Evolutionary conservation across 1,140 invertebrate genomes (phyloP).

Genomic region (Drosophila rufa): DNA sequence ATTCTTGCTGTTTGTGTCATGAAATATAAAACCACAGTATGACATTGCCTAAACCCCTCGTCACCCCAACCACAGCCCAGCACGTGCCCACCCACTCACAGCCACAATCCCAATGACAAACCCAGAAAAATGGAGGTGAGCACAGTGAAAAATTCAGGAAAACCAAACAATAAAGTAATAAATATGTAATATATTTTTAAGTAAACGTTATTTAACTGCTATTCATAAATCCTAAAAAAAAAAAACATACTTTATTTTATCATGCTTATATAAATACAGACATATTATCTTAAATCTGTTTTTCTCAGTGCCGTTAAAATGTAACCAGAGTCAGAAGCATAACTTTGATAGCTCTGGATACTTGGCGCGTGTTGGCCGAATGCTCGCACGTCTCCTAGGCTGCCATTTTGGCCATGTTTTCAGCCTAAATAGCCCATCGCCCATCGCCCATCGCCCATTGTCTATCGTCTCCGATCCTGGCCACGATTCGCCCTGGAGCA

Average conservation of each 20-base stretch:
- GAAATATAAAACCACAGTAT: constrained; percentile 72
- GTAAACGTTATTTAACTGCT: too few species aligned
- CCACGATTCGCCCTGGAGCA: constrained; percentile 14
- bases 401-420: constrained; percentile 26
- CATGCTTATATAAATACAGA: too few species aligned
- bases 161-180: too few species aligned
- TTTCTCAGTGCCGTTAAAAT: constrained; percentile 14
- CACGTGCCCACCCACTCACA: constrained; percentile 40
- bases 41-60: constrained; percentile 44
- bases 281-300: too few species aligned
- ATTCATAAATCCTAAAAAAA: too few species aligned
- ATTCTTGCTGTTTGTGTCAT: constrained; percentile 51
- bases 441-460: constrained; percentile 13
- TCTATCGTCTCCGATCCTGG: constrained; percentile 10
- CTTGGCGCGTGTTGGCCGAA: constrained; percentile 40
- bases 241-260: too few species aligned
- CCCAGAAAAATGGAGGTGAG: neutral
- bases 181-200: too few species aligned
- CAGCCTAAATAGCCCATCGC: constrained; percentile 14
- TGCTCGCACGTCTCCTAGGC: constrained; percentile 39
- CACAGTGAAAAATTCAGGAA: neutral
- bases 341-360: constrained; percentile 37
- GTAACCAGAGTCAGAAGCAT: constrained; percentile 42
- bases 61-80: constrained; percentile 5
- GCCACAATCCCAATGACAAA: constrained; percentile 3